Evolutionary conservation across 2,888 invertebrate genomes (phyloP).

Genomic region (Cheilosia variabilis): DNA sequence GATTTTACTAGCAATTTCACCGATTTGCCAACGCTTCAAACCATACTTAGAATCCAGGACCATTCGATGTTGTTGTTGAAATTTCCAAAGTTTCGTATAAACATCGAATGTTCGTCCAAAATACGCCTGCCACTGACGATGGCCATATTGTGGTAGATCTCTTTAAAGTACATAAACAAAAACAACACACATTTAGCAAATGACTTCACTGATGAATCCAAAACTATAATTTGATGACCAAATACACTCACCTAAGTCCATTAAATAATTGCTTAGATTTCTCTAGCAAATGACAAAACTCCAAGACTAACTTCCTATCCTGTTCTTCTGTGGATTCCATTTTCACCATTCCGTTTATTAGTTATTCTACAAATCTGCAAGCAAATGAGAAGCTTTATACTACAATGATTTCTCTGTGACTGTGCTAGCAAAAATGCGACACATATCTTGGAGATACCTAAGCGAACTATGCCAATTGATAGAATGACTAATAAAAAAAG

Average conservation of each 20-base stretch:
- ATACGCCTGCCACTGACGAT: slow-evolving; percentile 98
- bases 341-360: slow-evolving; percentile 87
- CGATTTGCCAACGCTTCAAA: slow-evolving; percentile 98
- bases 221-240: background rate
- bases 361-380: slow-evolving; percentile 80
- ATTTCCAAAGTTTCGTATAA: slow-evolving; percentile 98
- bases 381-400: background rate
- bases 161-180: slow-evolving; percentile 84
- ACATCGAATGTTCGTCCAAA: slow-evolving; percentile 98
- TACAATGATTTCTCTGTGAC: slow-evolving; percentile 9
- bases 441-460: slow-evolving; percentile 57
- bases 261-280: slow-evolving; percentile 99
- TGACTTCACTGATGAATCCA: background rate
- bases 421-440: slow-evolving; percentile 52
- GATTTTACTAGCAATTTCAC: slow-evolving; percentile 99
- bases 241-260: slow-evolving; percentile 90
- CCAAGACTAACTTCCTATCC: slow-evolving; percentile 95
- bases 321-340: slow-evolving; percentile 93
- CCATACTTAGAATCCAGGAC: slow-evolving; percentile 96
- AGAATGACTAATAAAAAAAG: slow-evolving; percentile 66
- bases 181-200: slow-evolving; percentile 4
- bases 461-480: slow-evolving; percentile 66
- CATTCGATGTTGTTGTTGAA: slow-evolving; percentile 97
- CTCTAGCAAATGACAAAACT: slow-evolving; percentile 97
- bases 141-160: slow-evolving; percentile 98